Evolutionary conservation across 2,888 invertebrate species (phyloP).

Genomic region (Cerastis leucographa): DNA sequence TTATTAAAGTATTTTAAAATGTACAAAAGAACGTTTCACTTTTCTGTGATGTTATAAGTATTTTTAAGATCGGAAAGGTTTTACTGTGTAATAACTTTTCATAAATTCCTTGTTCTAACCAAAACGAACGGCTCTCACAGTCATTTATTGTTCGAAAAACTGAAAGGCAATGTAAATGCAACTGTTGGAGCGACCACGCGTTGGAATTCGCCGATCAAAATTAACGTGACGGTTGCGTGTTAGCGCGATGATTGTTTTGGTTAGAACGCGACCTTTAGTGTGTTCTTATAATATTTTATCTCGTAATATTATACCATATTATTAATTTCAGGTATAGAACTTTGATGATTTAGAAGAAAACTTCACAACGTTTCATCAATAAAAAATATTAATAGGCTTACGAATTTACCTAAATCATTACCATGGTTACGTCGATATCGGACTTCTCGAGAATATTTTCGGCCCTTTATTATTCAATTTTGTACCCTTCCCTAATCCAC

Average conservation of each 20-base stretch:
- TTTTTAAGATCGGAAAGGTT: not conserved
- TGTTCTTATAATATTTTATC: no score
- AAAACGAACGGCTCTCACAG: not conserved
- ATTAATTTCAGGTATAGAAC: not conserved
- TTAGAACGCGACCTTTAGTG: not conserved
- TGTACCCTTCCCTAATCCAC: not conserved
- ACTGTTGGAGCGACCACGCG: no score
- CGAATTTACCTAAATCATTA: not conserved
- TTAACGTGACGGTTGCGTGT: not conserved
- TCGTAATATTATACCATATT: not conserved
- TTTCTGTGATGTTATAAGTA: not conserved
- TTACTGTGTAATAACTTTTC: not conserved
- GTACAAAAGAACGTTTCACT: not conserved
- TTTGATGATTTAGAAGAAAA: not conserved
- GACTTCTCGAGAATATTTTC: not conserved
- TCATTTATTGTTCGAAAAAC: not conserved
- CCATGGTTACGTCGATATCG: not conserved
- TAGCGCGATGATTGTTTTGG: not conserved
- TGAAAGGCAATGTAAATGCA: not conserved
- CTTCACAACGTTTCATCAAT: not conserved
- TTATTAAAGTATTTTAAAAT: not conserved
- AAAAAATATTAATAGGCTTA: not conserved
- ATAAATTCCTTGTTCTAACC: not conserved
- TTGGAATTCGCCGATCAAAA: not conserved
- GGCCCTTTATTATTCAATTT: not conserved